phyloP scores from a whole-genome alignment of 2,888 invertebrate genomes.

The Heliothis peltigera region DNA sequence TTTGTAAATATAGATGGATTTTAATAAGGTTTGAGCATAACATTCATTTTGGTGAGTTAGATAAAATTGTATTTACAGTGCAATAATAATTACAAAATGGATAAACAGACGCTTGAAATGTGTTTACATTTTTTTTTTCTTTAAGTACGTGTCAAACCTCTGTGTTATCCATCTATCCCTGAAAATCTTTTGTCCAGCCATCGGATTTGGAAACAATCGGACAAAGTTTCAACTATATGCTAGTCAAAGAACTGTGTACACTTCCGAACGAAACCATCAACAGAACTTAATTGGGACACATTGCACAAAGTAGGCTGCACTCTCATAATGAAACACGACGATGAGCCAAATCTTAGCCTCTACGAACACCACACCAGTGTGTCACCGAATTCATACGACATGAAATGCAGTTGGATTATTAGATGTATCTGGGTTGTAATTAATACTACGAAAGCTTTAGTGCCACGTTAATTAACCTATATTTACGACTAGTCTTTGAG shows the following conservation, averaged over 20 bases:
- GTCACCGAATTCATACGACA: not conserved
- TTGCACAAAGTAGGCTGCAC: not conserved
- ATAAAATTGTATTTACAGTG: too few species aligned
- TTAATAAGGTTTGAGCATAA: not conserved
- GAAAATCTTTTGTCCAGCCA: too few species aligned
- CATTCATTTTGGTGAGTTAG: not conserved
- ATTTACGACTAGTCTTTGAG: constrained; percentile 45
- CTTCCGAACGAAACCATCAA: not conserved
- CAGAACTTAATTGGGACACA: not conserved
- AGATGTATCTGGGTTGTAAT: constrained; percentile 26
- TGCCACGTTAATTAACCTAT: constrained; percentile 33
- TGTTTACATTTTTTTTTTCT: too few species aligned
- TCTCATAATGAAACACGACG: not conserved
- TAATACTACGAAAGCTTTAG: constrained; percentile 15
- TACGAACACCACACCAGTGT: not conserved
- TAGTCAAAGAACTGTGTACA: not conserved
- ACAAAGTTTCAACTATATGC: not conserved
- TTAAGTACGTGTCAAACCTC: too few species aligned
- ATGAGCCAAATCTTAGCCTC: not conserved
- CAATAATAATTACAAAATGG: too few species aligned
- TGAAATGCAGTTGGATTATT: constrained; percentile 28
- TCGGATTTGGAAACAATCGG: too few species aligned
- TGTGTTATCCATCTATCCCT: too few species aligned
- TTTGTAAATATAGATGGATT: not conserved
- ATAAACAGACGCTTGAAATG: too few species aligned